Evolutionary conservation across 2,797 vertebrate species (phyloP), one percentile per base, ranked within the genome.

Genomic region (Malurus splendens): DNA sequence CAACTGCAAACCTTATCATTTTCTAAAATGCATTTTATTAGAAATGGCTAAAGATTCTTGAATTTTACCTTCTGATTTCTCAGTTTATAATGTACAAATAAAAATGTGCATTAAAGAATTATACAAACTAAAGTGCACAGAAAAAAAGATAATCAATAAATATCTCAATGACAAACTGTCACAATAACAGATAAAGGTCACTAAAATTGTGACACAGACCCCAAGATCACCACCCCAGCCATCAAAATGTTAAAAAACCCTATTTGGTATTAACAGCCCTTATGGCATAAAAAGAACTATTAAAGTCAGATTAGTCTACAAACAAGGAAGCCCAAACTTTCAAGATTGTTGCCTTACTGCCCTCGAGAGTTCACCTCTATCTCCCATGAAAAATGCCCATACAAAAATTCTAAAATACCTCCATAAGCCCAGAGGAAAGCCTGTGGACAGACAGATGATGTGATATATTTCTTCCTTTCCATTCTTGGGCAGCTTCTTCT

Each of bases 401-500:
- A 98, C 97, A 98, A 98, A 98, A 98, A 98, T 98, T 97, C 98
- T 97, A 97, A 99, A 99, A 98, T 99, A 99, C 99, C 99, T 99
- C 98, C 93, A 97, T 98, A 98, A 98, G 98, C 99, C 99, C 99
- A 98, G 97, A 99, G 99, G 99, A 99, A 98, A 98, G 98, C 96
- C 97, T 98, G 98, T 97, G 98, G 98, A 98, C 98, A 98, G 98
- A 97, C 98, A 99, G 99, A 99, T 99, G 98, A 98, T 98, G 98
- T 98, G 98, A 99, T 99, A 98, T 97, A 98, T 98, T 98, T 98
- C 98, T 98, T 98, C 98, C 98, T 98, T 97, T 89, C 97, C 98
- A 98, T 98, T 98, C 98, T 98, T 98, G 98, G 98, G 98, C 98
- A 98, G 98, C 98, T 98, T 99, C 98, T 98, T 98, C 98, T 98